Evolutionary conservation across 2,797 vertebrate species (phyloP).

Genomic region (Aselliscus stoliczkanus): DNA sequence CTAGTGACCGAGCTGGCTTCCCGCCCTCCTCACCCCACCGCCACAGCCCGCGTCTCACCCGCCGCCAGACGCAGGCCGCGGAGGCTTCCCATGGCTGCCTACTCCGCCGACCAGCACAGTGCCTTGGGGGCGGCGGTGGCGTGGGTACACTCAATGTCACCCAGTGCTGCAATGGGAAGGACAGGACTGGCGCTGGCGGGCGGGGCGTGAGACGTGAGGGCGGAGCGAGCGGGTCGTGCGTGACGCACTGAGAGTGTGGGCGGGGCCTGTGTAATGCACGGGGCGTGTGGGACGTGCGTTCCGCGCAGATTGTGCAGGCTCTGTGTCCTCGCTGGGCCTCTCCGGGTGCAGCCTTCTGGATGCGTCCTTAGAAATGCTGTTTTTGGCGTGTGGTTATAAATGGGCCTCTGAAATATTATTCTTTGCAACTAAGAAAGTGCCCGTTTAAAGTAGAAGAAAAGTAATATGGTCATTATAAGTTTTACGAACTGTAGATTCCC

Average conservation of each 20-base stretch:
- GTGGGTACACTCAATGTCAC: conserved; percentile 19
- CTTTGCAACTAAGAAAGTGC: not conserved
- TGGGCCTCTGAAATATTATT: not conserved
- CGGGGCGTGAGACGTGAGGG: not conserved
- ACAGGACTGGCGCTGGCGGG: accelerated
- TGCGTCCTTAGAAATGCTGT: accelerated
- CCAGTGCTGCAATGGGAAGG: accelerated
- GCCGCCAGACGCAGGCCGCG: conserved; percentile 56
- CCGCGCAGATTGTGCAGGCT: accelerated
- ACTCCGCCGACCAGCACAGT: not conserved
- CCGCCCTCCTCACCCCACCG: conserved; percentile 62
- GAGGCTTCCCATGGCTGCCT: conserved; percentile 54
- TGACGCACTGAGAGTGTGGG: not conserved
- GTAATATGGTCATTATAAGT: not conserved
- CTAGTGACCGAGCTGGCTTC: not conserved
- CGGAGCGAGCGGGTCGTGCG: not conserved
- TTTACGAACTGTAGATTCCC: not conserved
- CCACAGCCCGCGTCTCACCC: conserved; percentile 68
- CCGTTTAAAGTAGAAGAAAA: not conserved
- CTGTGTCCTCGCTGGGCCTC: accelerated
- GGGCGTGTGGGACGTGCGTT: too few relatives aligned
- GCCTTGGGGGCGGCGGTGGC: accelerated
- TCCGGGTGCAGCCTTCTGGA: accelerated
- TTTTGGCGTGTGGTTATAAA: accelerated
- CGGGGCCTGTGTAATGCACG: not conserved